Evolutionary conservation across 37 sponge, comb jelly and placozoan genomes (phyloP).

Genomic region (Trichoplax adhaerens): DNA sequence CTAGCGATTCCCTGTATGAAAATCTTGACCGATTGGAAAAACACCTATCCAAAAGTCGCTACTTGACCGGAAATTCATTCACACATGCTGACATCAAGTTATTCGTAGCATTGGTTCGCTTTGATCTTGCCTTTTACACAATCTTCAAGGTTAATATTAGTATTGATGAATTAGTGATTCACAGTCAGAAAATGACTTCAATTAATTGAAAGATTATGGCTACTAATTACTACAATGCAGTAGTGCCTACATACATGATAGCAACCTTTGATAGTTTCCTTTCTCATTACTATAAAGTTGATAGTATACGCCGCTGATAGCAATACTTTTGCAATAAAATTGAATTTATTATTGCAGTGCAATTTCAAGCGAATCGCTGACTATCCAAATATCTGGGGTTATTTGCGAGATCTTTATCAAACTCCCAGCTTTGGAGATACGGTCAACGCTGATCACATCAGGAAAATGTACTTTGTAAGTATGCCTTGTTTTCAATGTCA

Average conservation of each 20-base stretch:
- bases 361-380: conserved; percentile 74
- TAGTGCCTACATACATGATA: too few species aligned
- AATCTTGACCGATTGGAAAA: conserved; percentile 24
- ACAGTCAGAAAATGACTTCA: too few species aligned
- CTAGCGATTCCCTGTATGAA: too few species aligned
- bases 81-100: conserved; percentile 90
- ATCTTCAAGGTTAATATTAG: conserved; percentile 60
- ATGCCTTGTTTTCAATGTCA: neutral
- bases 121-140: conserved; percentile 74
- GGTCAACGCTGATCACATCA: conserved; percentile 52
- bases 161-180: too few species aligned
- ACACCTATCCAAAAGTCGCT: conserved; percentile 45
- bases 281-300: too few species aligned
- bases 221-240: too few species aligned
- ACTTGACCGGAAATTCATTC: conserved; percentile 51
- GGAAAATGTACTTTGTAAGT: conserved; percentile 62
- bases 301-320: too few species aligned
- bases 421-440: conserved; percentile 64
- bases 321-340: too few species aligned
- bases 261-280: too few species aligned
- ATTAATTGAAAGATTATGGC: too few species aligned
- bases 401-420: conserved; percentile 77
- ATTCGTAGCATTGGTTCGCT: conserved; percentile 68
- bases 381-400: conserved; percentile 77
- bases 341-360: conserved; percentile 20